Evolutionary conservation across 2,113 vertebrate species (phyloP).

Genomic region (Onychostruthus taczanowskii): DNA sequence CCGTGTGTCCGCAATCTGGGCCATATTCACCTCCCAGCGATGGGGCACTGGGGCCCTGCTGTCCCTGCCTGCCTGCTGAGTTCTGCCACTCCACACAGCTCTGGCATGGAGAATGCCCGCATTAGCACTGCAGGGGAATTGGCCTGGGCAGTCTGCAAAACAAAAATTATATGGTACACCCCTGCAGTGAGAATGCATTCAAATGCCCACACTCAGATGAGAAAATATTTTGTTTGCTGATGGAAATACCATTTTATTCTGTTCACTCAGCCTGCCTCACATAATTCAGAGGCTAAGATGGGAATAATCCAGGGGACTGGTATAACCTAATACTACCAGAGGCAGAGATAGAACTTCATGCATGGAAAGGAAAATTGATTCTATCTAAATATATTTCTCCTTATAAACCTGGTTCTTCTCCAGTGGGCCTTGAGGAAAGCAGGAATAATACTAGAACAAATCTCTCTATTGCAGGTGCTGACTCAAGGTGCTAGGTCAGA

Average conservation of each 20-base stretch:
- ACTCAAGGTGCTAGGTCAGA: not conserved
- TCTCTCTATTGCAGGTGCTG: not conserved
- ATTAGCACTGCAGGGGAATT: not conserved
- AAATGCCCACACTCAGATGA: not conserved
- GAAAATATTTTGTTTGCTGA: not conserved
- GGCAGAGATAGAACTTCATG: not conserved
- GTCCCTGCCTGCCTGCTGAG: not conserved
- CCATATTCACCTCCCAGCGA: rapidly evolving
- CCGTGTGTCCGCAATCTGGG: not conserved
- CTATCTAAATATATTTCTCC: not conserved
- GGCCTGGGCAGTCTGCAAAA: not conserved
- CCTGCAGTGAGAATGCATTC: not conserved
- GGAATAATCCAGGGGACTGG: not conserved
- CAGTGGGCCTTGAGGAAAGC: not conserved
- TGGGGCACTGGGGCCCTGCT: not conserved
- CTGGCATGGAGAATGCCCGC: not conserved
- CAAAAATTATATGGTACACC: not conserved
- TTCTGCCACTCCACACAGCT: not conserved
- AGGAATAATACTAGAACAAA: not conserved
- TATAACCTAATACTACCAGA: not conserved
- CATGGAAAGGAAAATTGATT: not conserved
- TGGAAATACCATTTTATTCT: not conserved
- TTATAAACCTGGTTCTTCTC: not conserved
- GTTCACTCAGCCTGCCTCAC: rapidly evolving
- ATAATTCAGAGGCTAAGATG: not conserved